Percentiles rank a stretch among this genome's conserved stretches.
These are phyloP conservation scores for Ctenicera cuprea DNA, from an alignment of 2,888 invertebrate species.

Conservation along the genomic window DNA sequence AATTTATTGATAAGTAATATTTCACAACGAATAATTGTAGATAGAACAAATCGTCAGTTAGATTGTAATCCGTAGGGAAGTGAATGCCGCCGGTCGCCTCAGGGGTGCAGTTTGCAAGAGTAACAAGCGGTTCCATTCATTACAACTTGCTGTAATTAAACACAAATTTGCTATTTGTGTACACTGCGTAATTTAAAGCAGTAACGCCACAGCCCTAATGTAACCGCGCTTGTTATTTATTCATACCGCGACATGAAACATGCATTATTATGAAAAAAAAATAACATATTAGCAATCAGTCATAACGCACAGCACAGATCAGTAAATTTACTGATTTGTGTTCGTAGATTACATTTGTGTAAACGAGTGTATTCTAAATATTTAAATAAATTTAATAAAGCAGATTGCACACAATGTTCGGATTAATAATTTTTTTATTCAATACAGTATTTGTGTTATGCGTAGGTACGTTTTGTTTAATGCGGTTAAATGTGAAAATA, in stretches of 20 bases:
- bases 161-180: constrained; percentile 51
- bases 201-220: constrained; percentile 42
- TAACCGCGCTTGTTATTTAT: constrained; percentile 38
- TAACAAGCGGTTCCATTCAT: constrained; percentile 51
- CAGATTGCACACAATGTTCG: no score
- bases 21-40: constrained; percentile 3
- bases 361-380: no score
- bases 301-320: background rate
- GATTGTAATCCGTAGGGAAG: constrained; percentile 40
- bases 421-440: no score
- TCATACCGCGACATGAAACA: constrained; percentile 10
- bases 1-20: background rate
- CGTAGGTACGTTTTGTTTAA: no score
- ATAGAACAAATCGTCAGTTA: constrained; percentile 41
- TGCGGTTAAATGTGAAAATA: no score
- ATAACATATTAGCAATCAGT: constrained; percentile 12
- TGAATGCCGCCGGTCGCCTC: constrained; percentile 38
- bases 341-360: no score
- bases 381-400: no score
- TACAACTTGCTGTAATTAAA: constrained; percentile 51
- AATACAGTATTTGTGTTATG: no score
- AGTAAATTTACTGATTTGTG: no score
- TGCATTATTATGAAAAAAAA: constrained; percentile 22
- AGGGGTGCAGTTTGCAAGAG: constrained; percentile 48
- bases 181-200: constrained; percentile 47